Evolutionary conservation across 1,140 invertebrate genomes (phyloP), one percentile per base, ranked within the genome.

Genomic region (Platorchestia sp.): DNA sequence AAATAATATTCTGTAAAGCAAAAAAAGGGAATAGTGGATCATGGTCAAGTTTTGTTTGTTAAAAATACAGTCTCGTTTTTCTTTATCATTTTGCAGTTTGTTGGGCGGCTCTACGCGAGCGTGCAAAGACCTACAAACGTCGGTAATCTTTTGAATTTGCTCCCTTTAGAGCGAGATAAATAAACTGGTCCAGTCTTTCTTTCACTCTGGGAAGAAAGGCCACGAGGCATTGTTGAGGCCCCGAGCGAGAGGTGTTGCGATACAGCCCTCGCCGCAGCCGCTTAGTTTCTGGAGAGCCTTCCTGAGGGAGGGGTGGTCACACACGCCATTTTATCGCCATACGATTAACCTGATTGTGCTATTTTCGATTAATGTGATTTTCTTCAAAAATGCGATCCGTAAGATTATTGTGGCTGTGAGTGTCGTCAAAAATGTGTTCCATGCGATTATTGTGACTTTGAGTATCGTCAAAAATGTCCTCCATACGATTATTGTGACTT

Each of bases 211-310:
- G 36, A 75, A 27, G 42, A 89, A 89, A 43, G 43, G 36, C 27
- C 27, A 42, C 41, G 42, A 89, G 41, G n/a, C 87, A 42, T 89
- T 89, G 87, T 89, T 89, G 59, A 22, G 59, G 36, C 59, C 19
- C 43, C 36, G 87, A 89, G 87, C n/a, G 87, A 89, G 87, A 89
- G 87, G 87, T 89, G 87, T 89, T 89, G 87, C 87, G 87, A 41
- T 89, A 89, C 7, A 42, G 87, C 87, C 43, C 41, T 42, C 27
- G n/a, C 41, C 22, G n/a, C 7, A 44, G 87, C 14, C n/a, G 41
- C 43, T 89, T 89, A 89, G 87, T 89, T 42, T 89, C 87, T 42
- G 41, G n/a, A 16, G 43, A 89, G 87, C 41, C 87, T 89, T 89
- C 36, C n/a, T 42, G 87, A 89, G n/a, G 87, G 87, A 89, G 87